Conservation (phyloP, 2,113 vertebrate species). For the Mobula birostris region DNA sequence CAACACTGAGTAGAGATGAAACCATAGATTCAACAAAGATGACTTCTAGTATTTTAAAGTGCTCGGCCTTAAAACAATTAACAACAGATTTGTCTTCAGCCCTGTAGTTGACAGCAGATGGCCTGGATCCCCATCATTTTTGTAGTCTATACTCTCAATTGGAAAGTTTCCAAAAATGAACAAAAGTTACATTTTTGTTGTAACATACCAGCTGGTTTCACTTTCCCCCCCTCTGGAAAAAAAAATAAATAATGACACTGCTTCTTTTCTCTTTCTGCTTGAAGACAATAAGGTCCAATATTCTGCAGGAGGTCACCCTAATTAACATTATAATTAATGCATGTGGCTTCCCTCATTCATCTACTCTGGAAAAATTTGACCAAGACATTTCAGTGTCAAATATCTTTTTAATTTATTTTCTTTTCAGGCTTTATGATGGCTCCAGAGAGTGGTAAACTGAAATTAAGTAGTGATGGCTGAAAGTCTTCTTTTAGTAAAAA, state of each 20-base stretch:
- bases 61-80: not conserved
- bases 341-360: not conserved
- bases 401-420: not conserved
- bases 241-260: not conserved
- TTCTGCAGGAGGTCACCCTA: not conserved
- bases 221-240: not conserved
- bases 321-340: not conserved
- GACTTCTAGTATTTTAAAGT: not conserved
- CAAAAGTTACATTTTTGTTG: conserved; percentile 19
- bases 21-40: not conserved
- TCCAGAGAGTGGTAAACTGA: not conserved
- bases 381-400: not conserved
- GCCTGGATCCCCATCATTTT: not conserved
- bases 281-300: not conserved
- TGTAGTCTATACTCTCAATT: not conserved
- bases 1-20: not conserved
- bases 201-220: conserved; percentile 24
- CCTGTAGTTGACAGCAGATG: not conserved
- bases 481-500: not conserved
- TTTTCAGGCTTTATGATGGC: not conserved
- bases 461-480: not conserved
- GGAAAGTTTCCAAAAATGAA: conserved; percentile 10
- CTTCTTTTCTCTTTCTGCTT: not conserved
- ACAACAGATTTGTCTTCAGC: conserved; percentile 29
- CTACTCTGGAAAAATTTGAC: not conserved